Base-by-base conservation (phyloP, 2,888 invertebrate genomes). In the Trissoscelio sp. region DNA sequence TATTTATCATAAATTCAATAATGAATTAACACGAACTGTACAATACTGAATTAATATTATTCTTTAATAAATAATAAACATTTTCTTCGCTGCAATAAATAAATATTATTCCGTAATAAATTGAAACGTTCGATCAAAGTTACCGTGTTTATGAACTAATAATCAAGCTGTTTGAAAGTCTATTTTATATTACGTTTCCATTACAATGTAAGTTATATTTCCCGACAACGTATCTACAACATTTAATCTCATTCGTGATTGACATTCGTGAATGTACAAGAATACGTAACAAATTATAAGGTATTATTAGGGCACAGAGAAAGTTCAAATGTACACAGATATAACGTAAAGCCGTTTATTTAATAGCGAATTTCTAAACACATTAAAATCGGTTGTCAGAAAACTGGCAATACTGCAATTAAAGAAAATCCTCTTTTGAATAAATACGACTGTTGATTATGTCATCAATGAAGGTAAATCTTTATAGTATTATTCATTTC, bases 241-340 rank as follows among this genome's bases (percentile, higher is more conserved):
- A 39, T 70, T 70, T 70, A 60, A 60, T 58, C 70, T 70, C 48
- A 28, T 72, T 72, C 62, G 58, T 62, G 53, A 73, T 62, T 73
- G 62, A 73, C 62, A 73, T 73, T 73, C 53, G 42, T 55, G 53
- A 53, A 73, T 44, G 62, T 24, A 53, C 62, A 22, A 31, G 51
- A 48, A 42, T 73, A 73, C 44, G 62, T 60, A 73, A 73, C 73
- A 51, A 73, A 60, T 62, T 62, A 34, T 20, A 60, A 72, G 60
- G 72, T 60, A 72, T 58, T 60, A 72, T 58, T 60, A 72, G 53
- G 53, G 53, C 51, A 28, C 22, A 42, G 72, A 53, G 72, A 72
- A 72, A 72, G 72, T 72, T 58, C 39, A 46, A 70, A 28, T 48
- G 34, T 37, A 58, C 20, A 46, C 16, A 70, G 16, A 18, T 42